A percentile compares a stretch with the other conserved stretches of the same genome.
Evolutionary conservation across 1,140 invertebrate genomes (phyloP).

Genomic region (Magallana ariakensis): DNA sequence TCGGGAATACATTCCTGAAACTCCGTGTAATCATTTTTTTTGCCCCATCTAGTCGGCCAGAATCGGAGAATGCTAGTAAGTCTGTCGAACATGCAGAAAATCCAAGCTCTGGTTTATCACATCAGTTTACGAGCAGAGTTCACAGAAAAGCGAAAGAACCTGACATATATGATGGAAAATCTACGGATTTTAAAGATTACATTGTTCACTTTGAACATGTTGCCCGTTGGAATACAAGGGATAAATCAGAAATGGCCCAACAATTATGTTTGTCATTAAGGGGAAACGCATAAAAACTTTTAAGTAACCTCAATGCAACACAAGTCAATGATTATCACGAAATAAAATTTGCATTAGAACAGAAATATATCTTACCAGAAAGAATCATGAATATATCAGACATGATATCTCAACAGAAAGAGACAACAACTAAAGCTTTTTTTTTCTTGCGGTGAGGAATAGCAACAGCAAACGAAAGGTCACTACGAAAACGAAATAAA

Average conservation of each 20-base stretch:
- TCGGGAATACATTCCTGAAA: neutral
- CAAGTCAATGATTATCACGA: constrained; percentile 26
- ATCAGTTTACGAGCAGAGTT: neutral
- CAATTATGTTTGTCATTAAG: constrained; percentile 49
- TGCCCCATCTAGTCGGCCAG: neutral
- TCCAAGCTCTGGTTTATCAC: neutral
- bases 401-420: neutral
- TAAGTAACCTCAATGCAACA: constrained; percentile 38
- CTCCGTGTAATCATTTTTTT: neutral
- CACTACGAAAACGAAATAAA: neutral
- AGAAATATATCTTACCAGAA: neutral
- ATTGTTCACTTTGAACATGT: constrained; percentile 49
- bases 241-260: constrained; percentile 45
- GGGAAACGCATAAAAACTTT: constrained; percentile 45
- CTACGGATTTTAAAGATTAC: constrained; percentile 47
- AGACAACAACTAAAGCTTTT: neutral
- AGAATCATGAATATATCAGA: neutral
- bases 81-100: neutral
- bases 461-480: constrained; percentile 10
- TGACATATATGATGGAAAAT: constrained; percentile 41
- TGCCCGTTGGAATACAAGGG: constrained; percentile 37
- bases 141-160: constrained; percentile 38
- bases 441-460: neutral
- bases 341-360: constrained; percentile 8
- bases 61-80: neutral